These are phyloP conservation scores for Eleutherodactylus coqui DNA, from an alignment of 2,797 vertebrate genomes.

Conservation along the genomic window DNA sequence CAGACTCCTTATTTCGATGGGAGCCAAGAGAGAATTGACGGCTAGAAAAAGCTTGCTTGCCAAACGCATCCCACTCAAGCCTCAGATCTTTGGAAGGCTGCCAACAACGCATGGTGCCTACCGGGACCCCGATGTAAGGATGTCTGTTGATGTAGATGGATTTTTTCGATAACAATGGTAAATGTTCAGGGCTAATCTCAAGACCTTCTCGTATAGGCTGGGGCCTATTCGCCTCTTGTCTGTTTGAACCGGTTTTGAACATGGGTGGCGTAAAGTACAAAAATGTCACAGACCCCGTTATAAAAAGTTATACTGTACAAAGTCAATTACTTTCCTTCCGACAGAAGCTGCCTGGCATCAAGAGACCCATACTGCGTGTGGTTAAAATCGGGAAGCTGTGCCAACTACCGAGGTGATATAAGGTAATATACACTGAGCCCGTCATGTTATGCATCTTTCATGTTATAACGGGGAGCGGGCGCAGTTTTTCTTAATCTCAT, in stretches of 20 bases:
- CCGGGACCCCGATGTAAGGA: slow-evolving; percentile 49
- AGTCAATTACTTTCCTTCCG: slow-evolving; percentile 11
- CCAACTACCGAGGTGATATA: slow-evolving; percentile 75
- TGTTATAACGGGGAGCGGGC: neutral
- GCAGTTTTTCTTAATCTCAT: neutral
- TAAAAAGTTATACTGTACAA: neutral
- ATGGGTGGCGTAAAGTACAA: neutral
- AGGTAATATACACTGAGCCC: slow-evolving; percentile 81
- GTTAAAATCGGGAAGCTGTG: slow-evolving; percentile 83
- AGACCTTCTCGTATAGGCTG: neutral
- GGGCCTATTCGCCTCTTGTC: neutral
- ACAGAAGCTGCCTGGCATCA: slow-evolving; percentile 89
- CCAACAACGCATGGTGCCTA: slow-evolving; percentile 56
- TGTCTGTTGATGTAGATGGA: neutral
- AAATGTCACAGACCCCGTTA: neutral
- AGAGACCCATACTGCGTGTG: slow-evolving; percentile 92
- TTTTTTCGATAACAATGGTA: slow-evolving; percentile 3
- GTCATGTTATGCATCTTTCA: too few relatives aligned
- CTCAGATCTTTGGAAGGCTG: slow-evolving; percentile 25
- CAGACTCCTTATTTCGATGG: slow-evolving; percentile 9
- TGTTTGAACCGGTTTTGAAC: neutral
- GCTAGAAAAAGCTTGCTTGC: slow-evolving; percentile 3
- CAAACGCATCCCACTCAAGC: slow-evolving; percentile 8
- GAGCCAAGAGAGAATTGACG: neutral
- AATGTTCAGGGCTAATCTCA: neutral